phyloP scores from a whole-genome alignment of 2,888 invertebrate genomes.

The Ischnus inquisitorius region DNA sequence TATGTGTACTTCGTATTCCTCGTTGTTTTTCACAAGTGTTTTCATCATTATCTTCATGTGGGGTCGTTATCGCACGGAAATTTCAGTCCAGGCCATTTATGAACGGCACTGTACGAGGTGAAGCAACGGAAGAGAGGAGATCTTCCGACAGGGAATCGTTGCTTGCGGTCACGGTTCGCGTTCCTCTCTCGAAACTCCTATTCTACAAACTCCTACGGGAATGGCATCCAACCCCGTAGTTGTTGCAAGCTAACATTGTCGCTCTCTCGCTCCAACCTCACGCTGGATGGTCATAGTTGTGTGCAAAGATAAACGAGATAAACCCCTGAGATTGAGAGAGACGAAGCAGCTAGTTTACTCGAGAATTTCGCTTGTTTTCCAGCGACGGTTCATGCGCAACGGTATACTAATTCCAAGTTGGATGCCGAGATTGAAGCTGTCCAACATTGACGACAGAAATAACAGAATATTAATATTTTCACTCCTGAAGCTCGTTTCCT shows the following conservation, averaged over 20 bases:
- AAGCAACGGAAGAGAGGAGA: neutral
- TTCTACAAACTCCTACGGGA: conserved; percentile 62
- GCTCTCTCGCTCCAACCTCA: conserved; percentile 26
- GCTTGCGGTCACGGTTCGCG: conserved; percentile 43
- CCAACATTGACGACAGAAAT: neutral
- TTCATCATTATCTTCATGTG: too few species aligned
- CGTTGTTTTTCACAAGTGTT: too few species aligned
- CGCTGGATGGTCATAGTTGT: conserved; percentile 38
- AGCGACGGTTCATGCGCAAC: conserved; percentile 79
- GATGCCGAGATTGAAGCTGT: neutral
- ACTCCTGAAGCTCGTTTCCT: too few species aligned
- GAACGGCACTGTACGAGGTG: neutral
- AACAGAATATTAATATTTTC: neutral
- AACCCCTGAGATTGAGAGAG: conserved; percentile 58
- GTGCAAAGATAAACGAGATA: conserved; percentile 59
- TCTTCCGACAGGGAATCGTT: conserved; percentile 37
- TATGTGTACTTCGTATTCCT: too few species aligned
- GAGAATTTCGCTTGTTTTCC: conserved; percentile 72
- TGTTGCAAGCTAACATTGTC: conserved; percentile 35
- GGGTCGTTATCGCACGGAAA: too few species aligned
- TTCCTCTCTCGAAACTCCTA: conserved; percentile 53
- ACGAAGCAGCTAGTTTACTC: conserved; percentile 60
- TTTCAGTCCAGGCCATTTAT: neutral
- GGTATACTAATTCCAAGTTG: conserved; percentile 55
- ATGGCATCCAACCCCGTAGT: conserved; percentile 39